These are phyloP conservation scores for Nephrotoma guestfalica DNA, from an alignment of 2,888 invertebrate species.

Conservation along the genomic window DNA sequence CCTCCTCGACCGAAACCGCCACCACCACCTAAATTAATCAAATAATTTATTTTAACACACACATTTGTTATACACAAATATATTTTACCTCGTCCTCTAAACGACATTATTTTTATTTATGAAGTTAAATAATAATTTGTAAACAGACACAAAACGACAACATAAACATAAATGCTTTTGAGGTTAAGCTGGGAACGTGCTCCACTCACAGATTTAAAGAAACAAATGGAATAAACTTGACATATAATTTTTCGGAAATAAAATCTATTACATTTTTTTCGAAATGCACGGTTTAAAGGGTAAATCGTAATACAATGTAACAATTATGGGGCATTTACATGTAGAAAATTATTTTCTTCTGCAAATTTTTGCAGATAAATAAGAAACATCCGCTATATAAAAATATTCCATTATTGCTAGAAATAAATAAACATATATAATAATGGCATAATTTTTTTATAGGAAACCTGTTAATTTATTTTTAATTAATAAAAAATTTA, in stretches of 20 bases:
- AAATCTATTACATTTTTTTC: neutral
- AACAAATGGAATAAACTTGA: neutral
- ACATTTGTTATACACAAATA: neutral
- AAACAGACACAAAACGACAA: neutral
- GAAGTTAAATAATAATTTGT: neutral
- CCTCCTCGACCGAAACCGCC: conserved; percentile 28
- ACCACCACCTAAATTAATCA: conserved; percentile 22
- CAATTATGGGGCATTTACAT: too few relatives aligned
- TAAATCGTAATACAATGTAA: too few relatives aligned
- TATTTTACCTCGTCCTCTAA: neutral
- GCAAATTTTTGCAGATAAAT: too few relatives aligned
- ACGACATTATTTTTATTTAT: neutral
- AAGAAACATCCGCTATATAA: too few relatives aligned
- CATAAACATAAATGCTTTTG: neutral
- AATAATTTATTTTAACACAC: neutral
- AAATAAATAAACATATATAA: too few relatives aligned
- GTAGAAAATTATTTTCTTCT: too few relatives aligned
- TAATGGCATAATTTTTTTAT: too few relatives aligned
- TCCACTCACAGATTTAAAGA: neutral
- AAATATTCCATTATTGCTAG: too few relatives aligned
- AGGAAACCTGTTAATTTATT: too few relatives aligned
- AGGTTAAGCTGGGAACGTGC: neutral
- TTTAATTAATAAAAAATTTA: too few relatives aligned
- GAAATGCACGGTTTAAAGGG: too few relatives aligned
- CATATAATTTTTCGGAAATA: neutral